These are phyloP conservation scores for Linyphia triangularis DNA, from an alignment of 2,888 invertebrate genomes.

Conservation along the genomic window DNA sequence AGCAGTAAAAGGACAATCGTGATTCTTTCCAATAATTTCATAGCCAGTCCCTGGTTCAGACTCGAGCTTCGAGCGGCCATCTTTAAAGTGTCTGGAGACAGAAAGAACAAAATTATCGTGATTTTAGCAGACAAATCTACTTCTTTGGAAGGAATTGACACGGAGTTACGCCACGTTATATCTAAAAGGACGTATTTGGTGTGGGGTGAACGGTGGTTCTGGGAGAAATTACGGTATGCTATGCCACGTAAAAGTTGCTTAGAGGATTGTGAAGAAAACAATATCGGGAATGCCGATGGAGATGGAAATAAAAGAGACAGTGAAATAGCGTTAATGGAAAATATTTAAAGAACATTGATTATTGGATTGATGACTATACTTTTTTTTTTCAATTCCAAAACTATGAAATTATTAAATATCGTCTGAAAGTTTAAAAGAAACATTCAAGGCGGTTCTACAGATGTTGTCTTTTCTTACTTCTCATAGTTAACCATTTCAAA, in stretches of 20 bases:
- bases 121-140: constrained; percentile 76
- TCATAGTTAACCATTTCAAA: too few species aligned
- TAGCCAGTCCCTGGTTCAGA: constrained; percentile 77
- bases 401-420: too few species aligned
- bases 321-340: constrained; percentile 22
- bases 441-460: too few species aligned
- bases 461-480: too few species aligned
- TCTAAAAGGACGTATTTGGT: constrained; percentile 77
- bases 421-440: too few species aligned
- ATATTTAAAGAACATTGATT: neutral
- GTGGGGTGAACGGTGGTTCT: constrained; percentile 77
- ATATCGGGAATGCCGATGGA: neutral
- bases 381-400: too few species aligned
- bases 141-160: constrained; percentile 76
- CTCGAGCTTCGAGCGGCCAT: constrained; percentile 77
- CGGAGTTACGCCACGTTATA: constrained; percentile 76
- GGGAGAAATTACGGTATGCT: constrained; percentile 77
- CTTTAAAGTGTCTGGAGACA: constrained; percentile 77
- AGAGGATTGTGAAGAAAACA: neutral
- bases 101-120: constrained; percentile 76
- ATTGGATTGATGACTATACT: too few species aligned
- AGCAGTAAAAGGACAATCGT: constrained; percentile 77
- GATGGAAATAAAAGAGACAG: neutral
- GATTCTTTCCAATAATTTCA: constrained; percentile 76
- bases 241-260: constrained; percentile 75